Base-by-base conservation (phyloP, 2,888 invertebrate species). In the Abrostola tripartita region DNA sequence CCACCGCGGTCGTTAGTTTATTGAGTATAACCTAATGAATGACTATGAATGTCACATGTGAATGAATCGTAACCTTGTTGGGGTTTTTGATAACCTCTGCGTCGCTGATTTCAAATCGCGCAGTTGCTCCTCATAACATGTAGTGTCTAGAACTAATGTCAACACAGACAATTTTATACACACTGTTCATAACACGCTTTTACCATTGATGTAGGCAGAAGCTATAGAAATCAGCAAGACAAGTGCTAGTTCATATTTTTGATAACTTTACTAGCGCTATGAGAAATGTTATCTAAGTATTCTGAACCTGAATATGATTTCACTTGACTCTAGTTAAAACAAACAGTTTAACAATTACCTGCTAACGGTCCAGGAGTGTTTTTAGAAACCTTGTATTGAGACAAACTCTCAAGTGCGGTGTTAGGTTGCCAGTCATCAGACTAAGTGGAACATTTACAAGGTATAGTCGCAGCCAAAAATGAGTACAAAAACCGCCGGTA, bases 361-460 rank as follows among this genome's bases (percentile, higher is more conserved):
- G 14, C 50, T 50, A 40, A 38, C n/a, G 7, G 52, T 50, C 11
- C 63, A 56, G 52, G 50, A 74, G 57, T 12, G 68, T 70, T 70
- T 64, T 63, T 58, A 70, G 64, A 70, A 68, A 73, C 57, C 60
- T 58, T 37, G n/a, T 73, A 66, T 68, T 73, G 57, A 51, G 54
- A 61, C 44, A 66, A 61, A 58, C 47, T 60, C 67, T 67, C 56
- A 56, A 42, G 57, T 63, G 50, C 47, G 59, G 67, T 68, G 59
- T 70, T 40, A 56, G 57, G 69, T 69, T 75, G 71, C 74, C 70
- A 74, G 79, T 76, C 77, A 78, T 81, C 71, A 76, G 58, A 65
- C 68, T 78, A 77, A 81, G 81, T 83, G 77, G 81, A 72, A 81
- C 79, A 78, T 77, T 79, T 74, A 8, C 9, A 24, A 47, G 44